These are phyloP conservation scores for Eudyptes chrysolophus DNA, from an alignment of 2,113 vertebrate genomes.

Conservation along the genomic window DNA sequence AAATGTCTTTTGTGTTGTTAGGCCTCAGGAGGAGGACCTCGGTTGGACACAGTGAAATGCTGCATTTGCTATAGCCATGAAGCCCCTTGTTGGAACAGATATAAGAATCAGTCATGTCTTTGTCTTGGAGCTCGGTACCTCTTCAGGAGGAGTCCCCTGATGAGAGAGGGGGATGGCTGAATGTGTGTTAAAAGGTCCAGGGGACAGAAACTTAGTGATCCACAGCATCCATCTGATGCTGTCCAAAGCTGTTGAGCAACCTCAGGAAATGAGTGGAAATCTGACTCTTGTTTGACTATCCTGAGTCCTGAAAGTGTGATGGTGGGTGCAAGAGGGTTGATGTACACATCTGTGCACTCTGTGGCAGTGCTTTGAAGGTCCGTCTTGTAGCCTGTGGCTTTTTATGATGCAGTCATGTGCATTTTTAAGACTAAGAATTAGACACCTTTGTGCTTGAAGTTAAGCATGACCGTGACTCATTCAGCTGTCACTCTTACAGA, in stretches of 20 bases:
- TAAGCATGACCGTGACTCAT: conserved; percentile 41
- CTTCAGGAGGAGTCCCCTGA: conserved; percentile 36
- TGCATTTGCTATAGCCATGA: background rate
- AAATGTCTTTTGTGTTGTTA: conserved; percentile 62
- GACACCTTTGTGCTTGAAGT: conserved; percentile 52
- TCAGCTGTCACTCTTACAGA: conserved; percentile 34
- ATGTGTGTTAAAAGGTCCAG: conserved; percentile 31
- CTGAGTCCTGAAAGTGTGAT: background rate
- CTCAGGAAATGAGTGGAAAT: conserved; percentile 53
- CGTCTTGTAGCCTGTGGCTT: conserved; percentile 9
- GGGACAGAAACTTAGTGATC: conserved; percentile 63
- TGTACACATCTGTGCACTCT: background rate
- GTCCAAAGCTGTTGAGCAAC: background rate
- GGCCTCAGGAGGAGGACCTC: conserved; percentile 49
- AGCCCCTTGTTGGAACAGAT: conserved; percentile 3
- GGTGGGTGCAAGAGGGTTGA: background rate
- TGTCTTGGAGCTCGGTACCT: background rate
- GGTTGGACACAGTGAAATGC: conserved; percentile 18
- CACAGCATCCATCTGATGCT: conserved; percentile 32
- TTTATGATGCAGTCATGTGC: conserved; percentile 28
- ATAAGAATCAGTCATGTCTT: conserved; percentile 45
- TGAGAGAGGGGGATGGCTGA: background rate
- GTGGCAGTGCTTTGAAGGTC: conserved; percentile 49
- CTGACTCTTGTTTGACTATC: conserved; percentile 32
- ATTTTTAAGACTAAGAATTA: conserved; percentile 35